Conservation (phyloP, 2,888 invertebrate genomes). For the Uropetala carovei region DNA sequence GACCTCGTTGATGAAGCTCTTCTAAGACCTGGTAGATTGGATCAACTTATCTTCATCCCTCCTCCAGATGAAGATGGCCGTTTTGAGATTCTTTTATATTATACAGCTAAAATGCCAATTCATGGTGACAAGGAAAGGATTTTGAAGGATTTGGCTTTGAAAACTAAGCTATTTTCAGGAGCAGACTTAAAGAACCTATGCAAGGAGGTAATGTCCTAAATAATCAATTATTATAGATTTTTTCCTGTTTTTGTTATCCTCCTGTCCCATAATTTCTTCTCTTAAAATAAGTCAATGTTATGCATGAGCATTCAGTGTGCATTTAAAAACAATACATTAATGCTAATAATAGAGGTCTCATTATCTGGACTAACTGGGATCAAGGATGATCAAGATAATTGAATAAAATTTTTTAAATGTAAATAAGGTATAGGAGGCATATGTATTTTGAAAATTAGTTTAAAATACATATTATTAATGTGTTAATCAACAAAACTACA, state of each 20-base stretch:
- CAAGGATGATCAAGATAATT: too few relatives aligned
- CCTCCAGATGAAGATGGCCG: slow-evolving; percentile 78
- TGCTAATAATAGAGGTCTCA: too few relatives aligned
- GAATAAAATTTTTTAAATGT: too few relatives aligned
- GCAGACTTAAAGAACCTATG: slow-evolving; percentile 81
- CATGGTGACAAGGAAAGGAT: slow-evolving; percentile 72
- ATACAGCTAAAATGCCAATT: slow-evolving; percentile 76
- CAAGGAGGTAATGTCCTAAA: slow-evolving; percentile 76
- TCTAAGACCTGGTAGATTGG: slow-evolving; percentile 81
- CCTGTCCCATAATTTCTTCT: slow-evolving; percentile 68
- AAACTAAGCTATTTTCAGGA: slow-evolving; percentile 78
- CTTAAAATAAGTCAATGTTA: not conserved
- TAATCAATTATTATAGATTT: slow-evolving; percentile 68
- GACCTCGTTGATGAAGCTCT: slow-evolving; percentile 81
- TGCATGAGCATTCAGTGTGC: not conserved
- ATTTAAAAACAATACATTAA: not conserved
- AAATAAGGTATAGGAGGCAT: too few relatives aligned
- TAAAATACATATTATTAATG: too few relatives aligned
- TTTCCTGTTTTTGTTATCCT: slow-evolving; percentile 74
- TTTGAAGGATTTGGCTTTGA: slow-evolving; percentile 74
- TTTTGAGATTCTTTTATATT: slow-evolving; percentile 75
- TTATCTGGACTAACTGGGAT: too few relatives aligned
- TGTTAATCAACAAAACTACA: too few relatives aligned
- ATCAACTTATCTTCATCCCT: slow-evolving; percentile 80
- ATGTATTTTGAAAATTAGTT: too few relatives aligned